phyloP scores from a whole-genome alignment of 2,797 vertebrate genomes.

The Pachyuromys duprasi region DNA sequence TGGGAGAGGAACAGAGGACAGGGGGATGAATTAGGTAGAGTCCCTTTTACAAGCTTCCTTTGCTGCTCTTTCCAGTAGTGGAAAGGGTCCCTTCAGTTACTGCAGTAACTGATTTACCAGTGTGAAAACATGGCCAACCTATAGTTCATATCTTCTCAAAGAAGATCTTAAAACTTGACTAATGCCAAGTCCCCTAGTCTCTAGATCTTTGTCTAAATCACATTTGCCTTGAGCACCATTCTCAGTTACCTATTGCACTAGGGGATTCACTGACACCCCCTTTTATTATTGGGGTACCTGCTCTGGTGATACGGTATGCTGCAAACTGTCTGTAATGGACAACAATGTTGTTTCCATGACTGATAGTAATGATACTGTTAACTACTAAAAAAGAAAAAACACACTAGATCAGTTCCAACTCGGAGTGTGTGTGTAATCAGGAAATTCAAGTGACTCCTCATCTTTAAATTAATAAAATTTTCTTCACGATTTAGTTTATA shows the following conservation, averaged over 20 bases:
- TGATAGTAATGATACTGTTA: neutral
- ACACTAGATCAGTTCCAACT: neutral
- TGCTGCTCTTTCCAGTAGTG: fast-evolving
- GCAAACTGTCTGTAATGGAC: neutral
- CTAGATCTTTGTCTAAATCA: neutral
- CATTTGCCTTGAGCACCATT: neutral
- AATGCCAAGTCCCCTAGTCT: neutral
- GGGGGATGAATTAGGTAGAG: neutral
- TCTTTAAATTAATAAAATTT: slow-evolving; percentile 14
- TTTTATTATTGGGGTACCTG: neutral
- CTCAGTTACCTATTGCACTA: neutral
- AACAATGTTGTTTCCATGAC: neutral
- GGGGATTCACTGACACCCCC: neutral
- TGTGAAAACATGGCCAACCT: neutral
- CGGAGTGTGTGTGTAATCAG: neutral
- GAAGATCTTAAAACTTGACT: neutral
- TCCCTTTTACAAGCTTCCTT: neutral
- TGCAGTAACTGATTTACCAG: neutral
- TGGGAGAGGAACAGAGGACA: neutral
- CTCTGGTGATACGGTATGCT: neutral
- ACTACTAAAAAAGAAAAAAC: neutral
- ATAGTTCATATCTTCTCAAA: neutral
- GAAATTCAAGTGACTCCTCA: neutral
- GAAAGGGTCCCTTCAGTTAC: neutral
- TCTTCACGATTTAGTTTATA: neutral